Conservation (phyloP, 2,113 vertebrate genomes). For the Apus apus region DNA sequence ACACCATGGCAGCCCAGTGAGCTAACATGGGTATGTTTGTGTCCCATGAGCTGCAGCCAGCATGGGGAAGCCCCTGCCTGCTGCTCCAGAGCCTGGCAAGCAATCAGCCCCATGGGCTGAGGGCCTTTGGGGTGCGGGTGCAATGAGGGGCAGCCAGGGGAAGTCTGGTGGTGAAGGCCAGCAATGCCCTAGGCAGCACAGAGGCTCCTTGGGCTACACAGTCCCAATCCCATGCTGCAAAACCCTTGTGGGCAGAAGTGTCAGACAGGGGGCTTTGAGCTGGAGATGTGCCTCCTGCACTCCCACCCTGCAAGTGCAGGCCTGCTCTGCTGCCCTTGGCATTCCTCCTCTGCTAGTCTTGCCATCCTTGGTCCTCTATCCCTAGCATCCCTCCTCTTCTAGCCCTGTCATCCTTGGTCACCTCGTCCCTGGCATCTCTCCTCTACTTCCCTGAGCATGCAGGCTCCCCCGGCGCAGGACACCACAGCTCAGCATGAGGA, state of each 20-base stretch:
- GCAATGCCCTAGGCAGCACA: neutral
- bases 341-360: neutral
- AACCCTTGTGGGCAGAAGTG: neutral
- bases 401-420: neutral
- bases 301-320: neutral
- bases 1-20: neutral
- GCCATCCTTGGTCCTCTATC: neutral
- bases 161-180: neutral
- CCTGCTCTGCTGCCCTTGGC: neutral
- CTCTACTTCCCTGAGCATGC: neutral
- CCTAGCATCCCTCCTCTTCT: neutral
- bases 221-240: neutral
- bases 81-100: neutral
- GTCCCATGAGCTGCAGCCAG: neutral
- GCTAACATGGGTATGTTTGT: neutral
- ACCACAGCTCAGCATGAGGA: neutral
- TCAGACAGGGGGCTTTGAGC: neutral
- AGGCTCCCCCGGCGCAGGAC: fast-evolving
- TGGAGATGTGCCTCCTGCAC: neutral
- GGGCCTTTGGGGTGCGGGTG: no score
- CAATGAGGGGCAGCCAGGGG: neutral
- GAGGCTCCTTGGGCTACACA: neutral
- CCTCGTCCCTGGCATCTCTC: neutral
- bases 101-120: neutral
- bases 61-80: no score